Base-by-base conservation (phyloP, 2,113 vertebrate species). In the Pelobates fuscus region DNA sequence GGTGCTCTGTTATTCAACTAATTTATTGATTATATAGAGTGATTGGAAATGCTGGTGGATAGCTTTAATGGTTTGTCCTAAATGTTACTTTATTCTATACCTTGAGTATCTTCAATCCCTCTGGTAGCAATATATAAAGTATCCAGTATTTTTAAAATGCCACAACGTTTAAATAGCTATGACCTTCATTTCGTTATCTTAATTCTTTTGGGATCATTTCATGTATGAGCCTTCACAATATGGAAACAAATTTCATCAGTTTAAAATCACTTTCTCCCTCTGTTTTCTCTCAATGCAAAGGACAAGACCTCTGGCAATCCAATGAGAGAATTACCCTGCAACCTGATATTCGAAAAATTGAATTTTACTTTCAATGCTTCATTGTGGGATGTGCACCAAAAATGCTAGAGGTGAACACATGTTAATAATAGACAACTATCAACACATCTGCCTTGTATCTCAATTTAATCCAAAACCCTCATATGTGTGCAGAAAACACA, bases 381-480 rank as follows among this genome's bases (percentile, higher is more conserved):
- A 70, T 70, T 27, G 37, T 60, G 58, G 68, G 32, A 58, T 30
- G 41, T 54, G 58, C 68, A 70, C 55, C 32, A 43, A 44, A 43
- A 70, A 23, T 43, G 68, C 68, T 54, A 58, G 29, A 8, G 55
- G 55, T 55, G 44, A 5, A 60, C 68, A 60, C 32, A 46, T 70
- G 68, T 60, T 70, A 70, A 43, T 54, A 70, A 70, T 70, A 70
- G 68, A 44, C 32, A 70, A 43, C 67, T 70, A 59, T 60, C 68
- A 70, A 60, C 55, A 70, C 37, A 60, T 60, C 57, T 70, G 68
- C 32, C 68, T 60, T 59, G 37, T 25, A 70, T 70, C 57, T 60
- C 57, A 5, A 17, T 44, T 24, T 60, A 70, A 60, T 43, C 20
- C 23, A 46, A 44, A 60, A 59, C 23, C 26, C 15, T 44, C 32